Evolutionary conservation across 2,113 vertebrate species (phyloP).

Genomic region (Petrocephalus microphthalmus): DNA sequence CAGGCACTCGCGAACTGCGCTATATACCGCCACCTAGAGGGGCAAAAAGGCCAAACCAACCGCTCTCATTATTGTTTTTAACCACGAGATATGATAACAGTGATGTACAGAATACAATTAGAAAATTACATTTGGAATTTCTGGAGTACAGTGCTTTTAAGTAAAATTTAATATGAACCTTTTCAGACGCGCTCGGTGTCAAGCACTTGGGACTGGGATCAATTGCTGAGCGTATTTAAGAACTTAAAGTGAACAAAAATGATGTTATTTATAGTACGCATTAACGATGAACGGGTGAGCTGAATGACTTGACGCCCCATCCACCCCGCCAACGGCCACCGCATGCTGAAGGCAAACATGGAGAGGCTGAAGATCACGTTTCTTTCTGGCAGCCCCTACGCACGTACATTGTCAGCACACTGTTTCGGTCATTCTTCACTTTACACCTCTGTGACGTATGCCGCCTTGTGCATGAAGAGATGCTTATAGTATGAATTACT

Average conservation of each 20-base stretch:
- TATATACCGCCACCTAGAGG: neutral
- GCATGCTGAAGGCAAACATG: neutral
- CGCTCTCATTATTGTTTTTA: neutral
- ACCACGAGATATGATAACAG: neutral
- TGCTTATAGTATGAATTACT: no score
- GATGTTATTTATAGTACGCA: neutral
- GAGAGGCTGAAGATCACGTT: neutral
- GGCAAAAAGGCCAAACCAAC: neutral
- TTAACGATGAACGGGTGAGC: neutral
- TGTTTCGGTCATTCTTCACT: neutral
- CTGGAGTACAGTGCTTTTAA: neutral
- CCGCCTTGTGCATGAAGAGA: neutral
- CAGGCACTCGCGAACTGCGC: no score
- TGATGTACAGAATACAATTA: neutral
- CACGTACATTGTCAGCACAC: neutral
- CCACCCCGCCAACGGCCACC: neutral
- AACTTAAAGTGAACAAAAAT: neutral
- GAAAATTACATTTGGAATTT: neutral
- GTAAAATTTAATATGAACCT: neutral
- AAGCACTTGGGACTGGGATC: neutral
- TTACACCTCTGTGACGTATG: neutral
- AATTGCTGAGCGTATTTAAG: neutral
- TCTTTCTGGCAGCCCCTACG: neutral
- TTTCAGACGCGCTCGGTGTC: neutral
- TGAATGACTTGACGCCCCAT: neutral